Percentiles rank a stretch among this genome's conserved stretches.
Evolutionary conservation across 1,140 invertebrate species (phyloP).

Genomic region (Drosophila arawakana): DNA sequence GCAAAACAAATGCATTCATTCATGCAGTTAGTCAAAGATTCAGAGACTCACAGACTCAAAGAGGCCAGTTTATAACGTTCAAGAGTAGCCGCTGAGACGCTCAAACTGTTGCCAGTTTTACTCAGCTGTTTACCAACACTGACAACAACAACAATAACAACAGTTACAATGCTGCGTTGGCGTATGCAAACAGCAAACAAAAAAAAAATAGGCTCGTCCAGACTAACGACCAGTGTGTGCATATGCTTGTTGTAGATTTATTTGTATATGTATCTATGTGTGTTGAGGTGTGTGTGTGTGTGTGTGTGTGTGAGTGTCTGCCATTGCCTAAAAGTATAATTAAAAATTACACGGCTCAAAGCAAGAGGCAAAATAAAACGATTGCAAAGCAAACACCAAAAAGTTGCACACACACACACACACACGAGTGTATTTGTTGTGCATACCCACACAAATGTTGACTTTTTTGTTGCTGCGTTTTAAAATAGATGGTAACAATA

Average conservation of each 20-base stretch:
- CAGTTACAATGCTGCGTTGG: conserved; percentile 40
- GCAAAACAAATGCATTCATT: conserved; percentile 62
- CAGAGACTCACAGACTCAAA: conserved; percentile 7
- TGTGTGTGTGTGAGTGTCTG: conserved; percentile 30
- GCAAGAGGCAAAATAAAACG: conserved; percentile 14
- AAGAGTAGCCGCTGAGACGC: conserved; percentile 27
- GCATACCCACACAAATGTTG: conserved; percentile 16
- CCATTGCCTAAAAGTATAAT: conserved; percentile 58
- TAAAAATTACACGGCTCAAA: conserved; percentile 61
- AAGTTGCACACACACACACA: conserved; percentile 19
- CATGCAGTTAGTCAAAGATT: conserved; percentile 34
- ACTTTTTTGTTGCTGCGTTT: conserved; percentile 12
- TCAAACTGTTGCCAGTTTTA: conserved; percentile 34
- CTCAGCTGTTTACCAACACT: conserved; percentile 30
- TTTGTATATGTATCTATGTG: conserved; percentile 1
- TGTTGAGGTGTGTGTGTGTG: conserved; percentile 17
- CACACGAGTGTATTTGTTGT: no score
- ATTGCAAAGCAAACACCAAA: conserved; percentile 38
- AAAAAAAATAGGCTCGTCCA: conserved; percentile 41
- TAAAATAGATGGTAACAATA: conserved; percentile 19
- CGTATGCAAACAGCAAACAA: conserved; percentile 47
- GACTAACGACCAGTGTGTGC: conserved; percentile 28
- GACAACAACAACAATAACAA: conserved; percentile 30
- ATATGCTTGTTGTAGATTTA: conserved; percentile 14
- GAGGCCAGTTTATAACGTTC: conserved; percentile 36